Evolutionary conservation across 2,113 vertebrate species (phyloP), one percentile per base, ranked within the genome.

Genomic region (Steatornis caripensis): DNA sequence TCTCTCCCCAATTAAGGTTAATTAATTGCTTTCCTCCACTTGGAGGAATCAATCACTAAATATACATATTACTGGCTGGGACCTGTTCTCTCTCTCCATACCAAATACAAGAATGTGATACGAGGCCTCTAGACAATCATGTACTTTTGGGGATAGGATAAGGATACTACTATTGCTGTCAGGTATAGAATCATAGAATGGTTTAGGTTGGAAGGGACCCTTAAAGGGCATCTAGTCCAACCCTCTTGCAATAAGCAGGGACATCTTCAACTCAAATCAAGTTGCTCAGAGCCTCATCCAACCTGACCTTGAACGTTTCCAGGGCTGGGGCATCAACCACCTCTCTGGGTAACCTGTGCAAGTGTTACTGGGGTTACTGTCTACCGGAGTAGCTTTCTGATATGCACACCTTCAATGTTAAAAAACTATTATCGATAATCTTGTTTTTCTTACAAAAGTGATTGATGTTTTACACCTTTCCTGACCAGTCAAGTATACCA

Each of bases 61-160:
- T 41, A 53, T 5, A 48, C 21, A 15, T 17, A 30, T 48, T 62
- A 37, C 36, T 34, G 15, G 16, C 7, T 49, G 36, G 2, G 19
- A 11, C 11, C 11, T 69, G 22, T 61, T 91, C 30, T 72, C 18
- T 57, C 24, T 55, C 8, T 46, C 22, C 48, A 11, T 30, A 18
- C 54, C 0, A 0, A 81, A 61, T 10, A 21, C 3, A 27, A 87
- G 54, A 23, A 37, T 0, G 2, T 36, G 15, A 36, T 17, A 39
- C 0, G 1, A 36, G 12, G 17, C 53, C 12, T 75, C 10, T 26
- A 43, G 54, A 9, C 18, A 75, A 49, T 18, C 12, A 53, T 17
- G 7, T 34, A 43, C 32, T 21, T 87, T 48, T 30, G 69, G n/a
- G 22, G 26, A 20, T 54, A 46, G 24, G 48, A 14, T 66, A 19